Evolutionary conservation across 2,113 vertebrate genomes (phyloP).

Genomic region (Melanotaenia duboulayi): DNA sequence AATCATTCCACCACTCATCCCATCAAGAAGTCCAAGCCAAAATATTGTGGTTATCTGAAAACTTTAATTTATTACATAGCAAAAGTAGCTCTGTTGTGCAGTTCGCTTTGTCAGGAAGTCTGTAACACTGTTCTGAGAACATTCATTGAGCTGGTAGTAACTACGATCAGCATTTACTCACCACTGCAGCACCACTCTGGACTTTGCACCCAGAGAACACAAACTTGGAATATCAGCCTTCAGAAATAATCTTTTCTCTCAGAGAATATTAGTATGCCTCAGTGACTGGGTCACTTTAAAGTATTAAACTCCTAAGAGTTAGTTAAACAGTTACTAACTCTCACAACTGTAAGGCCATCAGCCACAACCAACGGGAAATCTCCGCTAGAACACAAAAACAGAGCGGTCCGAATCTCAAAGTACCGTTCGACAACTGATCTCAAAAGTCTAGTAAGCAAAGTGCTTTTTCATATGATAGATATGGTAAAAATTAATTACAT

Average conservation of each 20-base stretch:
- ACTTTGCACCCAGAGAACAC: conserved; percentile 81
- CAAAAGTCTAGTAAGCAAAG: conserved; percentile 75
- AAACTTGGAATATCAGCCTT: conserved; percentile 65
- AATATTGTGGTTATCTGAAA: conserved; percentile 82
- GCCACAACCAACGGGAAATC: conserved; percentile 63
- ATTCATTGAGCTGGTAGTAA: conserved; percentile 64
- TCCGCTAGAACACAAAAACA: conserved; percentile 61
- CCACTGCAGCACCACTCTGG: conserved; percentile 56
- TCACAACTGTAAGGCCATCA: conserved; percentile 84
- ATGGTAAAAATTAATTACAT: conserved; percentile 80
- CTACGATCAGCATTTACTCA: conserved; percentile 43
- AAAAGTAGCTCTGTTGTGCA: conserved; percentile 92
- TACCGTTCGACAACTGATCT: conserved; percentile 69
- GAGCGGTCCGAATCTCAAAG: conserved; percentile 56
- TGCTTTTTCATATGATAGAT: conserved; percentile 84
- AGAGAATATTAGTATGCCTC: conserved; percentile 98
- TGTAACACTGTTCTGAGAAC: conserved; percentile 72
- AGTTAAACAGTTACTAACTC: conserved; percentile 92
- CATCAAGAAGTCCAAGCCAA: conserved; percentile 32
- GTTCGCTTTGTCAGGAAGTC: conserved; percentile 82
- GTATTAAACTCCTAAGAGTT: conserved; percentile 99
- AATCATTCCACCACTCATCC: too few species aligned
- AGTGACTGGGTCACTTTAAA: conserved; percentile 97
- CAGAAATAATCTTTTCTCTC: conserved; percentile 93
- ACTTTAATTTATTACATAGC: conserved; percentile 90